A percentile compares a stretch with the other conserved stretches of the same genome.
Evolutionary conservation across 2,113 vertebrate genomes (phyloP).

Genomic region (Crypturellus undulatus): DNA sequence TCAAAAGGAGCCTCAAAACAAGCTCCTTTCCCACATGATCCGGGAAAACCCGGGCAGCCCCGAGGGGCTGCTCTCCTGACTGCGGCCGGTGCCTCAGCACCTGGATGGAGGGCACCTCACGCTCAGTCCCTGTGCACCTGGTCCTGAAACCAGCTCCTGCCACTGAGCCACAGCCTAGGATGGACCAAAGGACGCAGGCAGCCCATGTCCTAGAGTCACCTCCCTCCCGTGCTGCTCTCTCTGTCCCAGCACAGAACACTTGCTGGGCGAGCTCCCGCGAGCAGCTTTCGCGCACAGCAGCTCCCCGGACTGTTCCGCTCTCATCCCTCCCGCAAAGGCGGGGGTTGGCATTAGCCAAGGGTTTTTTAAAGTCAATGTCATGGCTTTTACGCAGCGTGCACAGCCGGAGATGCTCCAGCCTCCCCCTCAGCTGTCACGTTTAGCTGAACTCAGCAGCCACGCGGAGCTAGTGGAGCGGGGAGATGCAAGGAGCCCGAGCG

Average conservation of each 20-base stretch:
- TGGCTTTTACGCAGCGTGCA: not conserved
- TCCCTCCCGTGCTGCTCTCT: not conserved
- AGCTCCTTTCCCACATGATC: rapidly evolving
- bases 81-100: not conserved
- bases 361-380: not conserved
- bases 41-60: not conserved
- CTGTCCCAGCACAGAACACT: not conserved
- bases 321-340: not conserved
- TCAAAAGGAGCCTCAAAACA: not conserved
- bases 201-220: rapidly evolving
- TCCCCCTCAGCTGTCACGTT: not conserved
- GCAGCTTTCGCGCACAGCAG: too few relatives aligned
- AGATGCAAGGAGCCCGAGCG: not conserved
- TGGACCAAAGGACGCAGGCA: not conserved
- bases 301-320: not conserved
- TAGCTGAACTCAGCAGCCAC: not conserved
- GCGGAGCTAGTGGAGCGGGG: not conserved
- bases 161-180: not conserved
- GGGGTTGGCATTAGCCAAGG: not conserved
- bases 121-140: too few relatives aligned
- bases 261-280: not conserved
- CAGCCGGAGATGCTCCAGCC: rapidly evolving
- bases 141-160: not conserved
- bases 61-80: not conserved
- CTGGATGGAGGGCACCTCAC: not conserved